Evolutionary conservation across 2,113 vertebrate genomes (phyloP).

Genomic region (Phrynosoma platyrhinos): DNA sequence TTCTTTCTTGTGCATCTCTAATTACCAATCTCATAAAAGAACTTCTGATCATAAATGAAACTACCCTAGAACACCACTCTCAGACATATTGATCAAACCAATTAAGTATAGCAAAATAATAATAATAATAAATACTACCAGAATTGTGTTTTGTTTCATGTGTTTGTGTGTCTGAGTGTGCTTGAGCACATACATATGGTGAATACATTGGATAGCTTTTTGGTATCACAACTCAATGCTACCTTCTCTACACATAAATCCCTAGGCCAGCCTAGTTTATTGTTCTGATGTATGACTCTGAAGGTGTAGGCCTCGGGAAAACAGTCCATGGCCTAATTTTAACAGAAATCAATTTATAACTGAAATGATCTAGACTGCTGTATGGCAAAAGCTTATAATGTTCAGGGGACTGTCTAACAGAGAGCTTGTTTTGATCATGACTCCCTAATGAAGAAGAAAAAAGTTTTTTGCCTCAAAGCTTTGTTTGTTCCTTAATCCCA

Average conservation of each 20-base stretch:
- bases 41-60: not conserved
- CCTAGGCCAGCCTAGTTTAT: not conserved
- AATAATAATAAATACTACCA: not conserved
- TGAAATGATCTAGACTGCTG: not conserved
- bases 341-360: not conserved
- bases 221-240: not conserved
- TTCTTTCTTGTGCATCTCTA: not conserved
- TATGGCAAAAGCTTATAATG: not conserved
- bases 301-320: not conserved
- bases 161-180: not conserved
- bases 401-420: not conserved
- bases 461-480: constrained; percentile 23
- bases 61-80: not conserved
- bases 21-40: not conserved
- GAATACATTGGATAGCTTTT: not conserved
- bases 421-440: constrained; percentile 5
- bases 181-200: not conserved
- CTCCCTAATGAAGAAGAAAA: not conserved
- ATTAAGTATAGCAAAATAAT: not conserved
- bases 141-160: not conserved
- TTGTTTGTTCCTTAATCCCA: not conserved
- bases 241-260: not conserved
- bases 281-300: not conserved
- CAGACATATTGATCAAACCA: not conserved
- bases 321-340: not conserved